phyloP scores from a whole-genome alignment of 2,888 invertebrate genomes.

The Sturmia bella region DNA sequence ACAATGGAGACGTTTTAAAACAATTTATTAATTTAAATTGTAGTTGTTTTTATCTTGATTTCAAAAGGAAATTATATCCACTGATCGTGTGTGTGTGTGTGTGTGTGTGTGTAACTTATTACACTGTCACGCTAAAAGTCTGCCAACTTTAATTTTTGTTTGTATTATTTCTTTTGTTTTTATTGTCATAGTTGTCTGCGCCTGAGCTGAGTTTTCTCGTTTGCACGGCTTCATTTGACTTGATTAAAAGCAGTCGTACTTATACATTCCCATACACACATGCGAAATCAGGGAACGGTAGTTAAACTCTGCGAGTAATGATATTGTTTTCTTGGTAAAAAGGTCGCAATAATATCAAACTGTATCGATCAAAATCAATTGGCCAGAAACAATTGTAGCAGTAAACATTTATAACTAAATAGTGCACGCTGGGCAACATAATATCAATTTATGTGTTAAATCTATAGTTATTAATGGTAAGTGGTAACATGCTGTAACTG shows the following conservation, averaged over 20 bases:
- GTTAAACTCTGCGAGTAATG: neutral
- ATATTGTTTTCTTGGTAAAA: conserved; percentile 17
- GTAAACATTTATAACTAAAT: neutral
- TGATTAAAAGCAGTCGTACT: conserved; percentile 21
- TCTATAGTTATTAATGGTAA: no score
- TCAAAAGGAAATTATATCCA: conserved; percentile 69
- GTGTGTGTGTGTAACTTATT: conserved; percentile 70
- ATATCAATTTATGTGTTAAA: no score
- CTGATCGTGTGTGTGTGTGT: no score
- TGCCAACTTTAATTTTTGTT: conserved; percentile 59
- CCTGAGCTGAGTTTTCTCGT: neutral
- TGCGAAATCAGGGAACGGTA: conserved; percentile 54
- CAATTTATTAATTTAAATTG: conserved; percentile 70
- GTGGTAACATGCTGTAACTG: no score
- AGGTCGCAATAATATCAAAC: conserved; percentile 14
- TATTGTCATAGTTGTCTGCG: neutral
- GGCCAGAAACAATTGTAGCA: conserved; percentile 14
- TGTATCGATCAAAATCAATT: conserved; percentile 50
- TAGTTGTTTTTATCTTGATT: conserved; percentile 66
- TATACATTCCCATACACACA: neutral
- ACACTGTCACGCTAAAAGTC: conserved; percentile 69
- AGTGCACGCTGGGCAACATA: no score
- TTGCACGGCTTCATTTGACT: neutral
- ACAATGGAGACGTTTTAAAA: conserved; percentile 50
- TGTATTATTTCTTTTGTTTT: conserved; percentile 13